These are phyloP conservation scores for Channa maculata DNA, from an alignment of 2,113 vertebrate species.

Conservation along the genomic window DNA sequence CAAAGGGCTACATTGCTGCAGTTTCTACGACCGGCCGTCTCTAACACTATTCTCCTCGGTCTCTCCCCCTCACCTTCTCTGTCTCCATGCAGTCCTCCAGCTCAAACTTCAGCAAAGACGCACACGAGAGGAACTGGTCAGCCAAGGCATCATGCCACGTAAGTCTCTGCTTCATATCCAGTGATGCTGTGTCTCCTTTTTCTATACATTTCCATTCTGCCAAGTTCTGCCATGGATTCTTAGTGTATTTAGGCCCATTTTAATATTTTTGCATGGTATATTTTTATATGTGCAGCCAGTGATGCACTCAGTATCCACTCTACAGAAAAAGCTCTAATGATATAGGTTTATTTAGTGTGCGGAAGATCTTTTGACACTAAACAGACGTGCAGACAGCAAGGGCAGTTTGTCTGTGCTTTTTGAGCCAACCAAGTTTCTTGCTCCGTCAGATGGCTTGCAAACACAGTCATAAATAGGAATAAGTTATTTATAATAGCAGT, in stretches of 20 bases:
- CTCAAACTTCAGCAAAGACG: slow-evolving; percentile 98
- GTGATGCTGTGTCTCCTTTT: not conserved
- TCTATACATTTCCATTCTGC: not conserved
- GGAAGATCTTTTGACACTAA: not conserved
- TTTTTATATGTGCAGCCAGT: not conserved
- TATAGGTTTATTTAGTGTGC: not conserved
- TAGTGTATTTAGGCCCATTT: not conserved
- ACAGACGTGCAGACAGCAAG: not conserved
- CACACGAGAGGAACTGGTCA: slow-evolving; percentile 96
- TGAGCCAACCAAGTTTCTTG: slow-evolving; percentile 18
- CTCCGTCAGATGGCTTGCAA: not conserved
- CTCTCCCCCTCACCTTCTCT: slow-evolving; percentile 60
- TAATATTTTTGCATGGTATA: not conserved
- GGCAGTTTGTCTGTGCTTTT: not conserved
- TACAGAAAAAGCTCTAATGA: not conserved
- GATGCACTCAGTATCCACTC: not conserved
- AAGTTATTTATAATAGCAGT: not conserved
- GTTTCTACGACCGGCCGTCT: slow-evolving; percentile 11
- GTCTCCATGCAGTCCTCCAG: slow-evolving; percentile 92
- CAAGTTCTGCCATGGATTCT: not conserved
- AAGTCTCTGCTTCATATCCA: slow-evolving; percentile 79
- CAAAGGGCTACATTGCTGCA: slow-evolving; percentile 29
- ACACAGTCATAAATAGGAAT: not conserved
- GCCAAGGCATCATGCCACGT: slow-evolving; percentile 99
- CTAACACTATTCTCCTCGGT: too few species aligned